Evolutionary conservation across 2,888 invertebrate species (phyloP).

Genomic region (Eurois occulta): DNA sequence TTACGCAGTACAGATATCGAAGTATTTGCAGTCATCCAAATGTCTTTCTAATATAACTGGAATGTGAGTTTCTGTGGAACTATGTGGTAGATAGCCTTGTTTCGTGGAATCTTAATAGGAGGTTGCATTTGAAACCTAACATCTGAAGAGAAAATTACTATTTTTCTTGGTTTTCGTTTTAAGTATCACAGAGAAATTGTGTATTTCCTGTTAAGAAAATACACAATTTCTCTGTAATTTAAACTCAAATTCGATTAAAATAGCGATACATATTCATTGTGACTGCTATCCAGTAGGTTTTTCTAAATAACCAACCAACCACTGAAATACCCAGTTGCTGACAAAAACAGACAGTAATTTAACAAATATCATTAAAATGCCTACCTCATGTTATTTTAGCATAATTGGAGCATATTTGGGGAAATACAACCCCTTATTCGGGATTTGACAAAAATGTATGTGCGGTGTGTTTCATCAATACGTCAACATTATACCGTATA

Average conservation of each 20-base stretch:
- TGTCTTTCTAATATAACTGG: conserved; percentile 53
- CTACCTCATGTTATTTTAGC: background rate
- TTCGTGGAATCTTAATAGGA: conserved; percentile 38
- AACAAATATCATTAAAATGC: background rate
- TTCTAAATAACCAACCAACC: background rate
- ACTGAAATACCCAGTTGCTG: background rate
- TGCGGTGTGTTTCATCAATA: background rate
- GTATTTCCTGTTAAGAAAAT: background rate
- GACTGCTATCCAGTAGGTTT: background rate
- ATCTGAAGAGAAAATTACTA: conserved; percentile 32
- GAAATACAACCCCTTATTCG: no score
- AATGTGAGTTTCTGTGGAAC: conserved; percentile 51
- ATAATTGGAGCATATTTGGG: background rate
- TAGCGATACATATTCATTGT: background rate
- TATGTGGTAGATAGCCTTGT: conserved; percentile 34
- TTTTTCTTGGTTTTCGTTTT: background rate
- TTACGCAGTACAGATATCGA: conserved; percentile 49
- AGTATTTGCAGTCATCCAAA: conserved; percentile 52
- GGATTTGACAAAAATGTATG: background rate
- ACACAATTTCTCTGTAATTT: no score
- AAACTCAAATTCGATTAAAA: background rate
- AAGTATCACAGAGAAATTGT: background rate
- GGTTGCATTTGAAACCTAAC: conserved; percentile 12
- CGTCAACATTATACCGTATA: background rate
- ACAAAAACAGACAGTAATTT: background rate